Conservation (phyloP, 2,888 invertebrate genomes). For the Nymphalis polychloros region DNA sequence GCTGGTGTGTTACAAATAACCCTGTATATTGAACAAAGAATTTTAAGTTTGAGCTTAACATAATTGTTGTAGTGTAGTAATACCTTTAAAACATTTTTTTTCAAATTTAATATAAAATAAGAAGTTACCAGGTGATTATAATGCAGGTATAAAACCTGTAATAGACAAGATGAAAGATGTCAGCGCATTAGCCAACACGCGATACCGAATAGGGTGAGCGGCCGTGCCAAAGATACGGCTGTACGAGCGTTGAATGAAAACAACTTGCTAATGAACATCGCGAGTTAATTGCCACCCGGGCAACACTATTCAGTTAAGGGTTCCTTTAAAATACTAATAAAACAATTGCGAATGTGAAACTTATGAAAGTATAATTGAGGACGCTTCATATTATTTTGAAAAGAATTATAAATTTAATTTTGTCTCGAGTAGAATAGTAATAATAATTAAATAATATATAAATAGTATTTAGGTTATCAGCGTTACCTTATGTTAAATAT, state of each 20-base stretch:
- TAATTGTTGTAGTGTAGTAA: too few species aligned
- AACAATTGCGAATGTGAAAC: slow-evolving; percentile 17
- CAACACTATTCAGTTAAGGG: slow-evolving; percentile 21
- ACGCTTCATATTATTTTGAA: not conserved
- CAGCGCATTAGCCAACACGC: slow-evolving; percentile 42
- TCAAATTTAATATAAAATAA: not conserved
- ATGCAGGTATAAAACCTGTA: slow-evolving; percentile 6
- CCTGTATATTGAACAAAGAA: too few species aligned
- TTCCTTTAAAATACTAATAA: slow-evolving; percentile 28
- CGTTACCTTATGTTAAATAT: too few species aligned
- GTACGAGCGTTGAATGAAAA: slow-evolving; percentile 70
- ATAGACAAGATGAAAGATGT: slow-evolving; percentile 16
- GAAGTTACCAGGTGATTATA: not conserved
- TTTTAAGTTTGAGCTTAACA: too few species aligned
- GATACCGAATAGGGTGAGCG: slow-evolving; percentile 49
- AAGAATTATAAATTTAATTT: not conserved
- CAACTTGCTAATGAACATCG: slow-evolving; percentile 74
- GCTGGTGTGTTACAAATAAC: too few species aligned
- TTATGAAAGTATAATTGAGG: not conserved
- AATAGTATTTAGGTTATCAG: too few species aligned
- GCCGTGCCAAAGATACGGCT: slow-evolving; percentile 17
- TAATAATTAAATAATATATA: too few species aligned
- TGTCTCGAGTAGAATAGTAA: too few species aligned
- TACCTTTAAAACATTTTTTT: too few species aligned
- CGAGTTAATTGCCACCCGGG: slow-evolving; percentile 62